Percentiles rank a stretch among this genome's conserved stretches.
phyloP scores from a whole-genome alignment of 2,797 vertebrate genomes.

The Adelosebastes latens region DNA sequence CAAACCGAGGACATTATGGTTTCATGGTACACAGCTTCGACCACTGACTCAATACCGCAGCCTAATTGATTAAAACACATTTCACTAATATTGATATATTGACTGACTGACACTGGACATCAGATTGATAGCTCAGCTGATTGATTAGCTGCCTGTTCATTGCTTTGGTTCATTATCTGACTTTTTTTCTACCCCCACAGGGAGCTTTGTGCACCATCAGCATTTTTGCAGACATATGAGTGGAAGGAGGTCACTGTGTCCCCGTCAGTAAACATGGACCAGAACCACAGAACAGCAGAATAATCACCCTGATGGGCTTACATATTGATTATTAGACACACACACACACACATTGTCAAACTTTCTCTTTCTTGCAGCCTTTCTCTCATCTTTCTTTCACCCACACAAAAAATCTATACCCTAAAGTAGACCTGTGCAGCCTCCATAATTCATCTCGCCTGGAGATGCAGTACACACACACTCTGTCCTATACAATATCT shows the following conservation, averaged over 20 bases:
- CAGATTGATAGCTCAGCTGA: conserved; percentile 33
- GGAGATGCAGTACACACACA: conserved; percentile 1
- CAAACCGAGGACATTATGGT: background rate
- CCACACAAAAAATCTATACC: conserved; percentile 12
- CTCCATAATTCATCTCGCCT: conserved; percentile 31
- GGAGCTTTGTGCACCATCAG: conserved; percentile 38
- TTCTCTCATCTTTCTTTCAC: background rate
- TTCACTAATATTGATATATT: conserved; percentile 35
- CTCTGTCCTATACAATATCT: conserved; percentile 16
- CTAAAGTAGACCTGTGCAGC: background rate
- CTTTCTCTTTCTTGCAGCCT: background rate
- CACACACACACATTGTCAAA: background rate
- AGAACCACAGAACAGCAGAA: conserved; percentile 20
- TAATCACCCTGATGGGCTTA: background rate
- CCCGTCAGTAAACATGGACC: conserved; percentile 5
- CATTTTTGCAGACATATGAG: conserved; percentile 35
- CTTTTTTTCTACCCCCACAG: background rate
- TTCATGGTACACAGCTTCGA: background rate
- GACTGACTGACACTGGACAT: conserved; percentile 22
- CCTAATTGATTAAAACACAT: conserved; percentile 8
- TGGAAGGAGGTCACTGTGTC: conserved; percentile 43
- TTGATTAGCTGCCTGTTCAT: conserved; percentile 31
- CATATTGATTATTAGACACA: conserved; percentile 10
- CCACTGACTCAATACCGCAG: background rate
- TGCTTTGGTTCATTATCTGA: conserved; percentile 48